phyloP scores from a whole-genome alignment of 2,113 vertebrate genomes.

The Lipotes vexillifer region DNA sequence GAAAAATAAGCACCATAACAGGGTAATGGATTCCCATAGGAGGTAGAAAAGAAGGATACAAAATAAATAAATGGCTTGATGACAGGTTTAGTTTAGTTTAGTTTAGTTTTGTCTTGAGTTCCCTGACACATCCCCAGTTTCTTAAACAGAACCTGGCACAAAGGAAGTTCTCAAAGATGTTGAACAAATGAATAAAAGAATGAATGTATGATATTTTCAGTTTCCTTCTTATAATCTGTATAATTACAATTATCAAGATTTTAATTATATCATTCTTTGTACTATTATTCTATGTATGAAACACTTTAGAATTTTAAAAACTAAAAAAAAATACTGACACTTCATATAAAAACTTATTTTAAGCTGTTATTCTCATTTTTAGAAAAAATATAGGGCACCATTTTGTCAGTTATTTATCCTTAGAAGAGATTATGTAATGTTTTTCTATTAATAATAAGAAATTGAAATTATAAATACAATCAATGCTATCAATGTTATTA shows the following conservation, averaged over 20 bases:
- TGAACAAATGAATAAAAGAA: background rate
- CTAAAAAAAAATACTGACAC: background rate
- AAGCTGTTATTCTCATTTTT: background rate
- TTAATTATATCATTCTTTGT: background rate
- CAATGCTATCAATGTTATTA: background rate
- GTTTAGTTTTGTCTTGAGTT: background rate
- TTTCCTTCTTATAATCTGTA: background rate
- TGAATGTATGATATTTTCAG: background rate
- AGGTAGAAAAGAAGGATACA: background rate
- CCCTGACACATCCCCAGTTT: background rate
- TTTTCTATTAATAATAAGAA: background rate
- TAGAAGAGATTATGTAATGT: background rate
- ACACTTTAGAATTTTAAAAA: background rate
- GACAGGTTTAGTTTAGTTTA: background rate
- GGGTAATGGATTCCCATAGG: background rate
- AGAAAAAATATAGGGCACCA: background rate
- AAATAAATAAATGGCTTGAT: background rate
- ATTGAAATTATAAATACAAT: background rate
- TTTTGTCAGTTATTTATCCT: background rate
- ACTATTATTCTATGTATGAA: background rate
- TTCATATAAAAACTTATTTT: background rate
- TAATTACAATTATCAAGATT: background rate
- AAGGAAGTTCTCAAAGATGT: background rate
- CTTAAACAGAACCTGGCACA: background rate
- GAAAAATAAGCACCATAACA: background rate